Evolutionary conservation across 2,888 invertebrate genomes (phyloP).

Genomic region (Steinernema scapterisci): DNA sequence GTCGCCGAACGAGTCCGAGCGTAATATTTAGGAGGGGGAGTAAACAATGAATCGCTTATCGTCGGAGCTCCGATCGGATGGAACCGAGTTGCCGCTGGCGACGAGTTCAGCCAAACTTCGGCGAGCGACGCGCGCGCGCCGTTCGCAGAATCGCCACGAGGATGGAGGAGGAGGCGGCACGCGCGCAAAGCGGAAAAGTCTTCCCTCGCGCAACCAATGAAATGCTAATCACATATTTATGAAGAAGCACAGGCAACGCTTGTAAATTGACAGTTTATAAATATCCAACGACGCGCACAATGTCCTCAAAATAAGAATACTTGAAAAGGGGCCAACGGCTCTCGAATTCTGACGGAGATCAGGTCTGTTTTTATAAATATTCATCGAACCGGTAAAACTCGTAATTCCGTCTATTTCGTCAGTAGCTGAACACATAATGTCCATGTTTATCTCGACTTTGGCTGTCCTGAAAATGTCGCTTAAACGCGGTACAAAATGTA

Average conservation of each 20-base stretch:
- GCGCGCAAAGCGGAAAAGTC: not conserved
- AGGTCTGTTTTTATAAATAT: no score
- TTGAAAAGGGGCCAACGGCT: no score
- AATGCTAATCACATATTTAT: constrained; percentile 29
- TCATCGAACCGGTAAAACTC: no score
- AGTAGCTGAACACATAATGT: no score
- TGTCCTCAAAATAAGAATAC: no score
- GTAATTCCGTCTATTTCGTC: no score
- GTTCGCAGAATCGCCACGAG: not conserved
- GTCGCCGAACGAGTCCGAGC: not conserved
- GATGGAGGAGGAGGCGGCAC: not conserved
- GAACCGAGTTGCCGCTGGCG: not conserved
- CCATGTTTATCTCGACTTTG: no score
- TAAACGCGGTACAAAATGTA: no score
- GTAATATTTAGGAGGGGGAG: not conserved
- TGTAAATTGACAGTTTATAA: constrained; percentile 29
- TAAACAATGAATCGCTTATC: constrained; percentile 20
- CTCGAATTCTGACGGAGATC: no score
- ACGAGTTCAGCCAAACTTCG: not conserved
- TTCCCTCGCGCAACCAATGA: constrained; percentile 1
- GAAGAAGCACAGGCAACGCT: constrained; percentile 10
- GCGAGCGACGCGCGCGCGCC: not conserved
- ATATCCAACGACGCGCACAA: constrained; percentile 17
- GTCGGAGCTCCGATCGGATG: not conserved
- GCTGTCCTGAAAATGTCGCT: no score